Conservation (phyloP, 2,113 vertebrate species). For the Oryzias javanicus region DNA sequence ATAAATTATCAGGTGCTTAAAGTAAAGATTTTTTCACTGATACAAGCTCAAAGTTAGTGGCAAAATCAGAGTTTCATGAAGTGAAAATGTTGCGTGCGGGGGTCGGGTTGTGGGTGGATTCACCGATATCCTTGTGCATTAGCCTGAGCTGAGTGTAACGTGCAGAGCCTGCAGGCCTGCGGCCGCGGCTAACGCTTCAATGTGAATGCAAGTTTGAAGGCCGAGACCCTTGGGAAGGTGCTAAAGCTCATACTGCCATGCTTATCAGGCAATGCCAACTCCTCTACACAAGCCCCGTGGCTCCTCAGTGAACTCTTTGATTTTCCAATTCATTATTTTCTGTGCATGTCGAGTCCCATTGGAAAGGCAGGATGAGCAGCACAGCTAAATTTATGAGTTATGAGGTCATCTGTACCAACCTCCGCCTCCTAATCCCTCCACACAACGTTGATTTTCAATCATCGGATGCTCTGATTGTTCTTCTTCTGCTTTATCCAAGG, state of each 20-base stretch:
- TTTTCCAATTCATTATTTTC: constrained; percentile 67
- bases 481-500: no score
- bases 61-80: constrained; percentile 1
- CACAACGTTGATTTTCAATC: neutral
- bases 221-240: constrained; percentile 41
- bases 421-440: constrained; percentile 29
- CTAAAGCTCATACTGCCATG: constrained; percentile 16
- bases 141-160: constrained; percentile 25
- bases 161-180: constrained; percentile 45
- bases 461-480: no score
- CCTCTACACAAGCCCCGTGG: constrained; percentile 17
- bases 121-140: constrained; percentile 15
- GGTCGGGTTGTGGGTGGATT: constrained; percentile 64
- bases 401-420: constrained; percentile 43
- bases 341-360: constrained; percentile 15
- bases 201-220: constrained; percentile 51
- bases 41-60: constrained; percentile 5
- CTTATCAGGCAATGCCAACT: constrained; percentile 53
- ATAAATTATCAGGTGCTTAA: no score
- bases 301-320: constrained; percentile 59
- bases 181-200: constrained; percentile 35
- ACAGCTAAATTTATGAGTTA: constrained; percentile 29
- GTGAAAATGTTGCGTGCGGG: constrained; percentile 23
- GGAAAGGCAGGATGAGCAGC: constrained; percentile 3
- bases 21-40: no score